Conservation (phyloP, 2,113 vertebrate species). For the Colistium nudipinnis region DNA sequence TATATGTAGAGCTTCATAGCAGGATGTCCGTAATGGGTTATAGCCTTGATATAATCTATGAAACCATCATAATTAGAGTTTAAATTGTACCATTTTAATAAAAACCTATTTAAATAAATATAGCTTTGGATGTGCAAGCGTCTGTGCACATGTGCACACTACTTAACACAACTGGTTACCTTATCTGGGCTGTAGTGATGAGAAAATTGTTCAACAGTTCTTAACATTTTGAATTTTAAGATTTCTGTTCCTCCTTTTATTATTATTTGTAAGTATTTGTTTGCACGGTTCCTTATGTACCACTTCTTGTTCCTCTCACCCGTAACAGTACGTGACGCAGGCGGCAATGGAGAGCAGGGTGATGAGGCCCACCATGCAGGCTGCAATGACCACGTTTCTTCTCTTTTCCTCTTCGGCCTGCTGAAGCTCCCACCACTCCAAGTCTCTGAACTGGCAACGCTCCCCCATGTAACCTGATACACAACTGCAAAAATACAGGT, state of each 20-base stretch:
- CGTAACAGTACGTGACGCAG: constrained; percentile 80
- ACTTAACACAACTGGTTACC: not conserved
- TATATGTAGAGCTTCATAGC: not conserved
- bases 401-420: constrained; percentile 77
- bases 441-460: constrained; percentile 90
- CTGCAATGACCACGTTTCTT: constrained; percentile 73
- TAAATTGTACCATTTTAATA: not conserved
- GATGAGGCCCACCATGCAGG: constrained; percentile 69
- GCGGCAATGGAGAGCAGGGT: constrained; percentile 81
- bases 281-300: not conserved
- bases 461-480: constrained; percentile 87
- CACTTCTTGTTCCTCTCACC: constrained; percentile 73
- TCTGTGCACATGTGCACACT: not conserved
- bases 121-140: no score
- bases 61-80: not conserved
- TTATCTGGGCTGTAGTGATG: not conserved
- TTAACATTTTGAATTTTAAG: not conserved
- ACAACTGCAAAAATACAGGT: constrained; percentile 78
- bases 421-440: constrained; percentile 91
- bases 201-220: not conserved
- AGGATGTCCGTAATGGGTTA: not conserved
- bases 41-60: no score
- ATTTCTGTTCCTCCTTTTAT: not conserved
- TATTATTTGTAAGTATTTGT: not conserved
- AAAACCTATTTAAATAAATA: not conserved